Evolutionary conservation across 2,113 vertebrate genomes (phyloP).

Genomic region (Ceuthmochares aereus): DNA sequence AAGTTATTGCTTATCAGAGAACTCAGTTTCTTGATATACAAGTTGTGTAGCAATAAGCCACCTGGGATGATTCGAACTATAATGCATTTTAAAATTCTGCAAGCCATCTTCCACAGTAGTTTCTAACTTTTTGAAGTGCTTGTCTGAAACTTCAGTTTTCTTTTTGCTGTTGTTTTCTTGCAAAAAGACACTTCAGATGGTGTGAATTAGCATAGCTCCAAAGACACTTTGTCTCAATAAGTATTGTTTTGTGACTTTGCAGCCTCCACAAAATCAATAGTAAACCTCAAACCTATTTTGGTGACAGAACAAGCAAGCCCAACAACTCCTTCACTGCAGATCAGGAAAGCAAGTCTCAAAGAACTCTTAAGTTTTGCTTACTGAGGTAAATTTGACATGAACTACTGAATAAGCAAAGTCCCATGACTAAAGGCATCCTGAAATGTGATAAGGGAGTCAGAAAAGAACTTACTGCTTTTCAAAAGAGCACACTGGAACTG

Average conservation of each 20-base stretch:
- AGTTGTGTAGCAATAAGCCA: neutral
- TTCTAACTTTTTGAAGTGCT: neutral
- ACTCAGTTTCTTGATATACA: neutral
- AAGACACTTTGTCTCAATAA: neutral
- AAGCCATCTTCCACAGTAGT: neutral
- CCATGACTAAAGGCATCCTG: constrained; percentile 63
- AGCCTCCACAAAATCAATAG: neutral
- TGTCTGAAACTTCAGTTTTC: neutral
- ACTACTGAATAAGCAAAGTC: constrained; percentile 59
- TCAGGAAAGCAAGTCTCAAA: neutral
- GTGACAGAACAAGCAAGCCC: neutral
- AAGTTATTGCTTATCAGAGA: neutral
- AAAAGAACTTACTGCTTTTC: constrained; percentile 54
- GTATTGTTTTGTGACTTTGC: neutral
- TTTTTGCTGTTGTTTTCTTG: neutral
- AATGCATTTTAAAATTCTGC: neutral
- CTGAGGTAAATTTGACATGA: constrained; percentile 53
- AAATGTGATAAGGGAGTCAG: constrained; percentile 63
- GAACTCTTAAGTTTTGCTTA: constrained; percentile 11
- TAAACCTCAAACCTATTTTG: neutral
- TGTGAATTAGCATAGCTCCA: constrained; percentile 2
- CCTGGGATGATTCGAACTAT: neutral
- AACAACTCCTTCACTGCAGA: neutral
- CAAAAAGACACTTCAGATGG: neutral
- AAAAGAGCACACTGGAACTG: constrained; percentile 45